phyloP scores from a whole-genome alignment of 2,888 invertebrate genomes.

The Agrochola macilenta region DNA sequence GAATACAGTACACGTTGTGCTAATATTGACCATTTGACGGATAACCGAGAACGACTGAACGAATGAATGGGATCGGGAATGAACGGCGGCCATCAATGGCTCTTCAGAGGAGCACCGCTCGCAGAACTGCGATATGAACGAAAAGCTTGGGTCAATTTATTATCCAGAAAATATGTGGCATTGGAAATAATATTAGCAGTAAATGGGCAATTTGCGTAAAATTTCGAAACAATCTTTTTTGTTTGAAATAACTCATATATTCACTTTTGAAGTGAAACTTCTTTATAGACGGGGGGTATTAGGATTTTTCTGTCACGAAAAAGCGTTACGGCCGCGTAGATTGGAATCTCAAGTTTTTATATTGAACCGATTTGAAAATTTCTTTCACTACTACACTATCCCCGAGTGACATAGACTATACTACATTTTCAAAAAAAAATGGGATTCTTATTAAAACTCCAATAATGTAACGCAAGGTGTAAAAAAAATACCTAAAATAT shows the following conservation, averaged over 20 bases:
- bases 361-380: too few species aligned
- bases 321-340: too few species aligned
- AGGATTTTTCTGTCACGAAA: too few species aligned
- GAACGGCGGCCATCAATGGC: constrained; percentile 37
- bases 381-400: too few species aligned
- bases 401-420: too few species aligned
- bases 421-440: too few species aligned
- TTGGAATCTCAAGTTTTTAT: too few species aligned
- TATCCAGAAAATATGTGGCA: neutral
- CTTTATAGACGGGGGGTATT: too few species aligned
- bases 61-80: constrained; percentile 41
- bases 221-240: neutral
- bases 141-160: constrained; percentile 27
- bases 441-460: too few species aligned
- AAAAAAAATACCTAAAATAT: too few species aligned
- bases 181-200: constrained; percentile 4
- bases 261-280: too few species aligned
- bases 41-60: constrained; percentile 34
- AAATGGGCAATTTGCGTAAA: neutral
- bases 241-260: neutral
- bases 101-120: constrained; percentile 46
- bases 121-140: constrained; percentile 31
- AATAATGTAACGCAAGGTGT: too few species aligned
- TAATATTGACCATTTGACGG: constrained; percentile 42
- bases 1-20: neutral